A percentile compares a stretch with the other conserved stretches of the same genome.
Conservation (phyloP, 2,113 vertebrate genomes). For the Genyomyrus donnyi region DNA sequence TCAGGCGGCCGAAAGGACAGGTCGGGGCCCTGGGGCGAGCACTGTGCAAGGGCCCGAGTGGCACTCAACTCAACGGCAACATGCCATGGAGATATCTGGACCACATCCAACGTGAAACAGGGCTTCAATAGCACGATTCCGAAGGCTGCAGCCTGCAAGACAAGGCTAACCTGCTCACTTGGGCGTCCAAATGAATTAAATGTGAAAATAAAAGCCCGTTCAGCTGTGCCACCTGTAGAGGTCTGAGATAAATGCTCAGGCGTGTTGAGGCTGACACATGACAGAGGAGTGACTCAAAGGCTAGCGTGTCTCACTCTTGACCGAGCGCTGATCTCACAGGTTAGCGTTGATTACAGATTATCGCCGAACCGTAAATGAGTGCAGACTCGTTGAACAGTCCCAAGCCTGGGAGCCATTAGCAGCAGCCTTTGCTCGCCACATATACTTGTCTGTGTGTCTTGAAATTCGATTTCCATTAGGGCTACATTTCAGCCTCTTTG, state of each 20-base stretch:
- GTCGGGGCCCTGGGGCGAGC: constrained; percentile 14
- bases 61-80: constrained; percentile 18
- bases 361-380: constrained; percentile 34
- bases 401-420: constrained; percentile 26
- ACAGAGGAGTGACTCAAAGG: constrained; percentile 30
- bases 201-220: neutral
- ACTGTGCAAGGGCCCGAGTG: neutral
- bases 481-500: neutral
- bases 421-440: constrained; percentile 15
- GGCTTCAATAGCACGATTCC: neutral
- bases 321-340: constrained; percentile 31
- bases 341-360: constrained; percentile 44
- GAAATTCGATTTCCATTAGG: constrained; percentile 17
- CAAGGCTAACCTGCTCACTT: constrained; percentile 7
- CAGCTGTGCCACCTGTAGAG: neutral
- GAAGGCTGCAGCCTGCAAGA: neutral
- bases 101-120: neutral
- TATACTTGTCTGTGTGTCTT: constrained; percentile 14
- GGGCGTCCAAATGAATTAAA: constrained; percentile 2
- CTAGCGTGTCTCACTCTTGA: constrained; percentile 36
- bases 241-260: constrained; percentile 27
- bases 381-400: neutral
- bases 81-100: neutral
- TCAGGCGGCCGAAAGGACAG: constrained; percentile 18
- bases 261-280: neutral